Conservation (phyloP, 2,888 invertebrate species). For the Mactromeris polynyma region DNA sequence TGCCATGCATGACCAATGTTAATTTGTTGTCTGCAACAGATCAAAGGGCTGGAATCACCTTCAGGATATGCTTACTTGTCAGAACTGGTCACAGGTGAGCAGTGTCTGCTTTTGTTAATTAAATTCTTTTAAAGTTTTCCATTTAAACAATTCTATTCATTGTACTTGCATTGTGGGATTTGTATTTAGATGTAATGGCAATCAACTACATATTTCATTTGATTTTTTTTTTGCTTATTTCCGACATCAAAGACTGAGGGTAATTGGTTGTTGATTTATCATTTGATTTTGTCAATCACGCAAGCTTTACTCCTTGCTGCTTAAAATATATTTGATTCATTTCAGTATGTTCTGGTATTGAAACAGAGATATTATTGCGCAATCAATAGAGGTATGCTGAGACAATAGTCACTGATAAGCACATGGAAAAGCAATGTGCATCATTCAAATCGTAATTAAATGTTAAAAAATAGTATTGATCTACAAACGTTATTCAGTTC, state of each 20-base stretch:
- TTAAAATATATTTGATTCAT: background rate
- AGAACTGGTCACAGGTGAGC: background rate
- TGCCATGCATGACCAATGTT: background rate
- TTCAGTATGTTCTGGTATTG: background rate
- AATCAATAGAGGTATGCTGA: background rate
- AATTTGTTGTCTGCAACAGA: background rate
- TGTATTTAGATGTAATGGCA: background rate
- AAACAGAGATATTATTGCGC: background rate
- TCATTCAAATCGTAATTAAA: too few species aligned
- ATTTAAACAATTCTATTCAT: background rate
- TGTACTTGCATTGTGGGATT: background rate
- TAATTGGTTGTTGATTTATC: slow-evolving; percentile 15
- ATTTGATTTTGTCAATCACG: background rate
- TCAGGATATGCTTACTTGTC: background rate
- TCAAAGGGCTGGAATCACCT: slow-evolving; percentile 10
- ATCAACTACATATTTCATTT: background rate
- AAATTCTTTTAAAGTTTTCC: background rate
- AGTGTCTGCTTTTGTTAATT: background rate
- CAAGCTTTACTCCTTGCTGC: background rate
- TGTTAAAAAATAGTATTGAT: too few species aligned
- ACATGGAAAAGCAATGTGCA: too few species aligned
- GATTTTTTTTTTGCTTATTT: background rate
- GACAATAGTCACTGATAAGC: background rate
- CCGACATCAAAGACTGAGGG: background rate
- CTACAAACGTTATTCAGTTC: too few species aligned